A percentile compares a stretch with the other conserved stretches of the same genome.
Conservation (phyloP, 2,797 vertebrate genomes). For the Avahi laniger region DNA sequence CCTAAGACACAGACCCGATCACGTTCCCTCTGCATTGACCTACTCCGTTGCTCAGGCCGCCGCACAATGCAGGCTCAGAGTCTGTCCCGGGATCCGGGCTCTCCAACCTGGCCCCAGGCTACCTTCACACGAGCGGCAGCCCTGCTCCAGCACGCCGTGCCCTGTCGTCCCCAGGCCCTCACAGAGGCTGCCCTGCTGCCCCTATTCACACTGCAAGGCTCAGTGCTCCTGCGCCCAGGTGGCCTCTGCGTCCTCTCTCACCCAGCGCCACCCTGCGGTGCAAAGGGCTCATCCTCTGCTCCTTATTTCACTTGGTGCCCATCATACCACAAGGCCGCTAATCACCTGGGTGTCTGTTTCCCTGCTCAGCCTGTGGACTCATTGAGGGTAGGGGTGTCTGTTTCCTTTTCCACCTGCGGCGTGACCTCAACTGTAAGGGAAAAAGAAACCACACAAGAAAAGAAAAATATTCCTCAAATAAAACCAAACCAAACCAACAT, state of each 20-base stretch:
- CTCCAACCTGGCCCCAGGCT: no score
- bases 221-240: neutral
- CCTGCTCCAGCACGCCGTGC: neutral
- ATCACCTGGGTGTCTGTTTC: neutral
- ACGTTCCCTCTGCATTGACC: no score
- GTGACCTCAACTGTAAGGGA: neutral
- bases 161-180: neutral
- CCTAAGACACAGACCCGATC: neutral
- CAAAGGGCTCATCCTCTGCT: no score
- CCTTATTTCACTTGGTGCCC: neutral
- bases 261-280: fast-evolving
- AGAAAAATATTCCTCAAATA: neutral
- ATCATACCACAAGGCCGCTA: neutral
- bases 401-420: neutral
- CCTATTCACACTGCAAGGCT: neutral
- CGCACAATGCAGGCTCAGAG: neutral
- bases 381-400: neutral
- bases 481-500: neutral
- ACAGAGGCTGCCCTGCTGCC: no score
- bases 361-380: neutral
- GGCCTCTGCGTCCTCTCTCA: neutral
- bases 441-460: neutral
- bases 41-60: fast-evolving
- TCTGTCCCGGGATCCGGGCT: neutral
- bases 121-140: neutral